These are phyloP conservation scores for Chunga burmeisteri DNA, from an alignment of 2,113 vertebrate genomes.

Conservation along the genomic window DNA sequence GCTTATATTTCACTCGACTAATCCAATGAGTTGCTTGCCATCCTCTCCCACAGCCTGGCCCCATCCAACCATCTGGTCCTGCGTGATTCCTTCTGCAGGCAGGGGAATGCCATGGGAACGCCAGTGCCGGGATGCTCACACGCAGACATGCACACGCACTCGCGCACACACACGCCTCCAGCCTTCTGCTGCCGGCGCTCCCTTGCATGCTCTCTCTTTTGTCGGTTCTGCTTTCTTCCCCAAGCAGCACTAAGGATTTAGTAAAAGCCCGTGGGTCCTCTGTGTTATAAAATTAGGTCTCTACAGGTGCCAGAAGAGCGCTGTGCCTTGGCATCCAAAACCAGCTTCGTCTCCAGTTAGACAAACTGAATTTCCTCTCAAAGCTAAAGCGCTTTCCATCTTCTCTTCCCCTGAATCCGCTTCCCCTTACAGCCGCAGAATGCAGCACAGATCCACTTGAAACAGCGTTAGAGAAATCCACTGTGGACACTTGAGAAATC, in stretches of 20 bases:
- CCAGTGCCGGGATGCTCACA: background rate
- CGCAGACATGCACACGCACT: background rate
- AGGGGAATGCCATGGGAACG: constrained; percentile 46
- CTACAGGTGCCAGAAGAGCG: constrained; percentile 23
- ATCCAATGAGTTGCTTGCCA: background rate
- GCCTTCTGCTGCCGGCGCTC: constrained; percentile 35
- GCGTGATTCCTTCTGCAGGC: constrained; percentile 16
- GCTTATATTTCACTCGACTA: background rate
- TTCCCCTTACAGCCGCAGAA: background rate
- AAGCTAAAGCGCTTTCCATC: constrained; percentile 7
- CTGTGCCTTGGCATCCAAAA: constrained; percentile 17
- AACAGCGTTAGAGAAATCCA: constrained; percentile 3
- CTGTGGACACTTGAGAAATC: constrained; percentile 25
- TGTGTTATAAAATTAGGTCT: constrained; percentile 17
- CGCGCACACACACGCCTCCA: background rate
- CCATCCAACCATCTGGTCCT: constrained; percentile 33
- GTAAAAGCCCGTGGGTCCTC: background rate
- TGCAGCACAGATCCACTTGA: background rate
- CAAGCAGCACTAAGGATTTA: background rate
- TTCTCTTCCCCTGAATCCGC: background rate
- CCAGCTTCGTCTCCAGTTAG: background rate
- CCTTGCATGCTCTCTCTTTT: constrained; percentile 38
- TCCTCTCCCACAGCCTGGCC: background rate
- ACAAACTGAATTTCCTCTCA: constrained; percentile 30
- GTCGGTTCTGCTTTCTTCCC: background rate